These are phyloP conservation scores for Acanthoscelides obtectus DNA, from an alignment of 2,888 invertebrate species.

Conservation along the genomic window DNA sequence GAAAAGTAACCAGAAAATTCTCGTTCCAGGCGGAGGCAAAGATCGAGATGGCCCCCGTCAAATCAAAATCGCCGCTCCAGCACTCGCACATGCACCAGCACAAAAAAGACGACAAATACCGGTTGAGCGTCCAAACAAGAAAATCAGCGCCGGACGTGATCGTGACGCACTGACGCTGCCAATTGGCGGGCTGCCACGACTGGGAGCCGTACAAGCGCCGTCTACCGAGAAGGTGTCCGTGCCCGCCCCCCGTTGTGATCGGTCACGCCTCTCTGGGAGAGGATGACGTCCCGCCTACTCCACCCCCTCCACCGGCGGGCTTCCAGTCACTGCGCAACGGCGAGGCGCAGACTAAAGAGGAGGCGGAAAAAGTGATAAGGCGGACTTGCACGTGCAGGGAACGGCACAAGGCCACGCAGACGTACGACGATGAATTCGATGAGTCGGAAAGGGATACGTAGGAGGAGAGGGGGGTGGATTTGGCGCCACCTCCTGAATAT, in stretches of 20 bases:
- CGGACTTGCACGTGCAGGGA: neutral
- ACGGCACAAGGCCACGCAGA: neutral
- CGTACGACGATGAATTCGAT: neutral
- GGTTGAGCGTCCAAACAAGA: conserved; percentile 69
- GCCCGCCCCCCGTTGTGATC: conserved; percentile 14
- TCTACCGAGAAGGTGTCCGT: conserved; percentile 49
- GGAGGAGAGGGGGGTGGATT: neutral
- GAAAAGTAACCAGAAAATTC: too few species aligned
- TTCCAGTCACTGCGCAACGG: neutral
- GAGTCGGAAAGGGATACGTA: neutral
- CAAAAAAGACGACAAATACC: conserved; percentile 13
- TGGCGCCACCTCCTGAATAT: neutral
- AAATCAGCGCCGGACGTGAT: conserved; percentile 89
- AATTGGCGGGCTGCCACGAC: conserved; percentile 54
- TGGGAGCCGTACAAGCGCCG: conserved; percentile 58
- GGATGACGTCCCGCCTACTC: neutral
- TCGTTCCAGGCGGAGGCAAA: conserved; percentile 55
- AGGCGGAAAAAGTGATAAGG: neutral
- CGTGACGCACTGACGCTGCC: conserved; percentile 71
- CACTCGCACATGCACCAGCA: conserved; percentile 20
- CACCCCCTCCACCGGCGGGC: neutral
- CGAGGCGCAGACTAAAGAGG: neutral
- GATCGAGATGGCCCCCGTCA: conserved; percentile 52
- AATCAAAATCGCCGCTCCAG: conserved; percentile 1
- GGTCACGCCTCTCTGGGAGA: neutral